Base-by-base conservation (phyloP, 2,797 vertebrate genomes). In the Rhinatrema bivittatum region DNA sequence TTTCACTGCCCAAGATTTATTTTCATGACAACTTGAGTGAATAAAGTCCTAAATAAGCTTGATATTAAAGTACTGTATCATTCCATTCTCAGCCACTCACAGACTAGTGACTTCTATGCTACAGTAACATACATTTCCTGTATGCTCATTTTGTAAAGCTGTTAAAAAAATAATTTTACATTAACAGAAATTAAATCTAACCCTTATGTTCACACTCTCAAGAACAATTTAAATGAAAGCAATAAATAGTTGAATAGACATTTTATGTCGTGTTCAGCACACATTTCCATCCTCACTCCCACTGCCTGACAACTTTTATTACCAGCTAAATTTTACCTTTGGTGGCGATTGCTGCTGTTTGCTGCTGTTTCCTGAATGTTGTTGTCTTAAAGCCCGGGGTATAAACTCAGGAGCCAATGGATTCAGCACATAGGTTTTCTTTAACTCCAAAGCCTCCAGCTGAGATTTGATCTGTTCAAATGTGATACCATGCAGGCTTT, bases 381-480 rank as follows among this genome's bases (percentile, higher is more conserved):
- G 88, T 25, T 89, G 89, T 42, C 96, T 76, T 22, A 98, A 85
- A 23, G 94, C 96, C n/a, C 96, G 88, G 1, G 96, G 96, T 66
- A 99, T 94, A 73, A 99, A 99, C 59, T 99, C 96, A 1, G 96
- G 96, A 33, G 96, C 96, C 72, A 99, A 66, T 0, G 96, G 96
- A 66, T 99, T 99, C 67, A 99, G 77, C 52, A 99, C 96, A 0
- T 99, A 99, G 2, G 96, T 98, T 84, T 99, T 99, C 87, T 99
- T 99, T 28, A 99, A 81, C 81, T 99, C 96, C 64, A 99, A 75
- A 59, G 94, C 96, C 71, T 98, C 94, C 61, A 99, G 72, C 76
- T 99, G 94, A 67, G 93, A 82, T 72, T 94, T 97, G 71, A 99
- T 98, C 82, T 97, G 94, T 63, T 98, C 91, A 54, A 94, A 96